Percentiles rank a stretch among this genome's conserved stretches.
phyloP scores from a whole-genome alignment of 1,140 invertebrate genomes.

The Drosophila sechellia region DNA sequence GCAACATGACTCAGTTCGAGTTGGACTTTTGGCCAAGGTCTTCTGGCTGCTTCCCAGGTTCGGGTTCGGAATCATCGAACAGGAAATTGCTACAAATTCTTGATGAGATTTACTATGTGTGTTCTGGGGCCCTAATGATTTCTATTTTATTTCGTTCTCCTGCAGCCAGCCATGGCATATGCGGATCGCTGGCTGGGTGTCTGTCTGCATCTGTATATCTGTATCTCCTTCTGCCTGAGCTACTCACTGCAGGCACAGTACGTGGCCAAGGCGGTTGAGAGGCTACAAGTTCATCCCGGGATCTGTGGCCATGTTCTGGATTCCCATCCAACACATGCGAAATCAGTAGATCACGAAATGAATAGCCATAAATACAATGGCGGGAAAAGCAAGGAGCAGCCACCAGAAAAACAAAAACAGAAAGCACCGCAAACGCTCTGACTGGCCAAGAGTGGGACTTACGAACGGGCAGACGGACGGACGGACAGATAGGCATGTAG shows the following conservation, averaged over 20 bases:
- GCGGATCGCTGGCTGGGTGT: not conserved
- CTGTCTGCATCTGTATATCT: slow-evolving; percentile 21
- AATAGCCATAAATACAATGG: slow-evolving; percentile 81
- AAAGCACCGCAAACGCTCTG: slow-evolving; percentile 15
- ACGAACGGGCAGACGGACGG: slow-evolving; percentile 12
- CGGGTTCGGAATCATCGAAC: slow-evolving; percentile 68
- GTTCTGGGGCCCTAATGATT: slow-evolving; percentile 74
- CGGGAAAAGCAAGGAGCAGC: slow-evolving; percentile 45
- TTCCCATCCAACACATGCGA: slow-evolving; percentile 81
- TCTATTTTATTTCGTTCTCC: slow-evolving; percentile 74
- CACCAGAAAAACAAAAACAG: slow-evolving; percentile 19
- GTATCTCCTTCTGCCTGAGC: slow-evolving; percentile 48
- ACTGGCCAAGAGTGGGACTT: slow-evolving; percentile 11
- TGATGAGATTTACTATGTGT: slow-evolving; percentile 79
- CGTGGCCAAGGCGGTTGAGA: slow-evolving; percentile 63
- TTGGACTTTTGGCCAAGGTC: slow-evolving; percentile 47
- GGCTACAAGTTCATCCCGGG: slow-evolving; percentile 65
- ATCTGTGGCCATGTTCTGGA: slow-evolving; percentile 49
- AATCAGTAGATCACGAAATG: slow-evolving; percentile 82
- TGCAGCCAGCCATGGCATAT: slow-evolving; percentile 10
- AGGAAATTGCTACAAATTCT: slow-evolving; percentile 81
- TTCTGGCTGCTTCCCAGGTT: slow-evolving; percentile 61
- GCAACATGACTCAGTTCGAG: slow-evolving; percentile 68
- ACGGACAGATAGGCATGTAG: slow-evolving; percentile 59
- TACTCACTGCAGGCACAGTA: slow-evolving; percentile 48